Base-by-base conservation (phyloP, 2,888 invertebrate genomes). In the Choristoneura rosaceana region DNA sequence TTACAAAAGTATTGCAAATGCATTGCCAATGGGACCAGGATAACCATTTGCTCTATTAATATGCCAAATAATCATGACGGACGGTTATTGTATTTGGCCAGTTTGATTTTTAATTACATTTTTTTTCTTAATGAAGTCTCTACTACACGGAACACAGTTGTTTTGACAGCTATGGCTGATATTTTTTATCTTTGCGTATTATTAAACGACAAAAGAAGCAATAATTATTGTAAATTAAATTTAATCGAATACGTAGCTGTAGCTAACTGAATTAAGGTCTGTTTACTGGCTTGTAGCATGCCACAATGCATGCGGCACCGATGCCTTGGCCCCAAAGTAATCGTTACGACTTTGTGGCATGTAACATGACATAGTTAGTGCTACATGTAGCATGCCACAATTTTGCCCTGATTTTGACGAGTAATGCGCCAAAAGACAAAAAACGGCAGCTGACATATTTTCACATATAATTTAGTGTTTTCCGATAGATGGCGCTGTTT, bases 161-260 rank as follows among this genome's bases (percentile, higher is more conserved):
- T 45, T 45, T 14, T 45, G 45, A 14, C 45, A 45, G 12, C 14
- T 14, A 47, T 47, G 50, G 15, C 8, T 15, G 14, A 52, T 52
- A 4, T 47, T 47, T n/a, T 52, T 15, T 3, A 52, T 17, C 47
- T 88, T 88, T 88, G 86, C n/a, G 2, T 45, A 45, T 12, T 12
- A 90, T 38, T 87, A 90, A 91, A 91, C 91, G 91, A 90, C 91
- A 83, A 78, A 79, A 81, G 81, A 89, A 88, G 85, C 88, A 91
- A 89, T 90, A 90, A 90, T 87, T 87, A 88, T 25, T 25, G 1
- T 55, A 86, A 38, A 38, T 38, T 82, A 85, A 84, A 80, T 82
- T 38, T 38, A 38, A 38, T 38, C 38, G 38, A 84, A 82, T 87
- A 86, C 86, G 80, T 89, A 89, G 85, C 77, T 79, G 77, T 84